Base-by-base conservation (phyloP, 2,888 invertebrate species). In the Lypha dubia region DNA sequence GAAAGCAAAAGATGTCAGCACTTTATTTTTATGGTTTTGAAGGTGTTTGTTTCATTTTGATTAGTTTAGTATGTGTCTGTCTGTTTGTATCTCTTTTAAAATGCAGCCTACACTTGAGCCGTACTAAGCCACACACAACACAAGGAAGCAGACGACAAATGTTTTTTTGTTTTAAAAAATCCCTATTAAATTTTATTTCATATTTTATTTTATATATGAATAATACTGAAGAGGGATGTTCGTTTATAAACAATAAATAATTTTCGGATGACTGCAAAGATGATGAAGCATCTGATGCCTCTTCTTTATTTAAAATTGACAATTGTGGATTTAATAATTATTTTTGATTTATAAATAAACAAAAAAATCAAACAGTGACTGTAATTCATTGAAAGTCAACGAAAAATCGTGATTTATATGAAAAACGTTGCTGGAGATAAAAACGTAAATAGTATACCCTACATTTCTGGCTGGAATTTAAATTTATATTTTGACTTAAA, bases 341-440 rank as follows among this genome's bases (percentile, higher is more conserved):
- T 80, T 71, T 79, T 80, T 80, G 60, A 80, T 80, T 73, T 80
- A 84, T 76, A 84, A 80, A 84, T 80, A 80, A 84, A 79, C 63
- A 82, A 28, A 11, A 5, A 38, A 70, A 81, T n/a, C 15, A 79
- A 70, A 51, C 24, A 28, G 68, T 62, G 68, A 62, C 46, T 75
- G 74, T 80, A 49, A 70, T 80, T 71, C 71, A 84, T 80, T 84
- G 60, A 53, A 84, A 84, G 75, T 76, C 84, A 80, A 73, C 71
- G 67, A 76, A 84, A 49, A 76, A 76, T 80, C 84, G 80, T 84
- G 84, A 84, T 77, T 77, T 84, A 84, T 76, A 9, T 60, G 60
- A 24, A 62, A 53, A 70, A 79, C n/a, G 51, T 65, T 44, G n/a
- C 56, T 15, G 24, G 41, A 11, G 9, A 11, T 17, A 9, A 63